Evolutionary conservation across 2,888 invertebrate species (phyloP), one percentile per base, ranked within the genome.

Genomic region (Deladenus siricidicola): DNA sequence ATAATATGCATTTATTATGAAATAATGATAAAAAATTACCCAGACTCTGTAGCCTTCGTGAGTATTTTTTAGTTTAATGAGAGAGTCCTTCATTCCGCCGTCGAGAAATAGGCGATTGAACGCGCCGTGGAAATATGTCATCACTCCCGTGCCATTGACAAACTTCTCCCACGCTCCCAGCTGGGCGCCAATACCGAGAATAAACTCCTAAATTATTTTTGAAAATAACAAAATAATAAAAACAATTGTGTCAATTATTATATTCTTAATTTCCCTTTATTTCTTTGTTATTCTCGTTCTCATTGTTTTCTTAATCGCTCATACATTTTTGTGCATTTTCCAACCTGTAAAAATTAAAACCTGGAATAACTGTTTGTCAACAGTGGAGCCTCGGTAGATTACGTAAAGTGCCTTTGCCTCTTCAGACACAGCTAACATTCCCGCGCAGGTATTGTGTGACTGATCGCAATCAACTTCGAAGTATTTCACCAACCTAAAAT

Each of bases 131-230:
- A 77, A 77, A 44, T 77, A 77, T 24, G 75, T 78, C 66, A 77
- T 77, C 6, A 77, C 77, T 29, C 76, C 76, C n/a, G 73, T 70
- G 23, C 70, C 72, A 52, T 71, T 67, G 10, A 70, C 74, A 48
- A 77, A 76, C 56, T 77, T 77, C 62, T 77, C 77, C 77, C 77
- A 77, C 8, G 77, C 77, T 10, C 77, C 77, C 23, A 77, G 57
- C 56, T 77, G 77, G 14, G 77, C 76, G 4, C 72, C 77, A 23
- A 77, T 58, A 17, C 74, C 74, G 34, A 75, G 75, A 3, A 75
- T 59, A 62, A 77, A 69, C 59, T 76, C 76, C 45, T 73, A 65
- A 56, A 75, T 66, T n/a, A 70, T 53, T 62, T 68, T 23, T 24
- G n/a, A n/a, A n/a, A n/a, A n/a, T n/a, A n/a, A n/a, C n/a, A n/a